Evolutionary conservation across 1,140 invertebrate species (phyloP).

Genomic region (Cherax destructor): DNA sequence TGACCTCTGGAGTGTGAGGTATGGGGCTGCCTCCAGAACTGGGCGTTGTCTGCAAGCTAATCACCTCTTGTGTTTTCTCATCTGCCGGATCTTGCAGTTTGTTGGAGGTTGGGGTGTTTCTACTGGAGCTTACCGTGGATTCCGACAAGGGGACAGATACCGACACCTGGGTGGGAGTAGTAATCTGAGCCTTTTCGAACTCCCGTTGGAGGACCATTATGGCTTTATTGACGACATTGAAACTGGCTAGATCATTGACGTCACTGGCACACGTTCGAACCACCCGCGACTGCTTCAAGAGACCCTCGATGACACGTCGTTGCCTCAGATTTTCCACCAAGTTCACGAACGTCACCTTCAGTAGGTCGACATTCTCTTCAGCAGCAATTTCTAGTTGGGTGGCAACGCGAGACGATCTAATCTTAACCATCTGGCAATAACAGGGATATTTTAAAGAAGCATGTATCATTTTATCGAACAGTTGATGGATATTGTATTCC

Average conservation of each 20-base stretch:
- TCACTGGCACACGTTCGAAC: neutral
- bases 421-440: neutral
- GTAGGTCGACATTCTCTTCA: neutral
- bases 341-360: conserved; percentile 7
- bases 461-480: neutral
- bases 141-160: neutral
- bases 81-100: neutral
- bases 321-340: conserved; percentile 20
- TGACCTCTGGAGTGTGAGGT: neutral
- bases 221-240: neutral
- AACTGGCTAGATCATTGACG: neutral
- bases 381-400: neutral
- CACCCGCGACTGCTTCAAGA: neutral
- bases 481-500: too few relatives aligned
- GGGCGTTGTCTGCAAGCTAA: neutral
- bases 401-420: conserved; percentile 2
- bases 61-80: neutral
- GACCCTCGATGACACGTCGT: conserved; percentile 1
- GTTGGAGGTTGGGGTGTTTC: neutral
- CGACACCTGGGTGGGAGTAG: neutral
- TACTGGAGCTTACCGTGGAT: neutral
- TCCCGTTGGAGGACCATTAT: conserved; percentile 14
- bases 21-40: neutral
- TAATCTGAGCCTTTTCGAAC: conserved; percentile 26
- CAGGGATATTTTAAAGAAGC: neutral